Conservation (phyloP, 35 echinoderm and acorn worm genomes). For the Stichopus chloronotus region DNA sequence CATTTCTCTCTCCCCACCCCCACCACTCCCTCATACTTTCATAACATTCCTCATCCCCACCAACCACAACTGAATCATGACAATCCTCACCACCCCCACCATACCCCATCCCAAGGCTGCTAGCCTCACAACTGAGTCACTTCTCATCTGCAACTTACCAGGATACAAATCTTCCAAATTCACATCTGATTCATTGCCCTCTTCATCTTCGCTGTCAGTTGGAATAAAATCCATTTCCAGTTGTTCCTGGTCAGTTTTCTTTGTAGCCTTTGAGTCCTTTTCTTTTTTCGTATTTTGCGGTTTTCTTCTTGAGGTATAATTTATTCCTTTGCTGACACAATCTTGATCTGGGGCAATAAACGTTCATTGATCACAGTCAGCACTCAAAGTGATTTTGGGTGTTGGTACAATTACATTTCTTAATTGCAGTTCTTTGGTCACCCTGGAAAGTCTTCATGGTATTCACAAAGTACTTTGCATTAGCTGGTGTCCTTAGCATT, state of each 20-base stretch:
- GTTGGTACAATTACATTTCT: background rate
- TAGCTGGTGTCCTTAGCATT: too few species aligned
- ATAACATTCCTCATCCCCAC: too few species aligned
- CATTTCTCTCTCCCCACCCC: too few species aligned
- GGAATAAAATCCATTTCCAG: constrained; percentile 8
- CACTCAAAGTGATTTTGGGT: background rate
- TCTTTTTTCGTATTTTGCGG: background rate
- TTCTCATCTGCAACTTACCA: background rate
- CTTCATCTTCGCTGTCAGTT: constrained; percentile 30
- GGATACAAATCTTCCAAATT: constrained; percentile 24
- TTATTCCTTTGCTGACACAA: constrained; percentile 6
- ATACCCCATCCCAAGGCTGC: too few species aligned
- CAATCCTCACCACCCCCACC: too few species aligned
- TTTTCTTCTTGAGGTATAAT: constrained; percentile 41
- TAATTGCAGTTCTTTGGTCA: too few species aligned
- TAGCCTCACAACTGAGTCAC: too few species aligned
- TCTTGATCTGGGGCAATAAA: constrained; percentile 19
- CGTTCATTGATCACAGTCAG: background rate
- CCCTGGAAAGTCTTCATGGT: too few species aligned
- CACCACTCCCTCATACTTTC: too few species aligned
- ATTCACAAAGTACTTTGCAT: too few species aligned
- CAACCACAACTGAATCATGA: too few species aligned
- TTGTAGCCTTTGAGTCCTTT: background rate
- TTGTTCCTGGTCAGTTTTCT: background rate
- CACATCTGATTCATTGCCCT: background rate